Conservation (phyloP, 2,888 invertebrate genomes). For the Hydrotaea diabolus region DNA sequence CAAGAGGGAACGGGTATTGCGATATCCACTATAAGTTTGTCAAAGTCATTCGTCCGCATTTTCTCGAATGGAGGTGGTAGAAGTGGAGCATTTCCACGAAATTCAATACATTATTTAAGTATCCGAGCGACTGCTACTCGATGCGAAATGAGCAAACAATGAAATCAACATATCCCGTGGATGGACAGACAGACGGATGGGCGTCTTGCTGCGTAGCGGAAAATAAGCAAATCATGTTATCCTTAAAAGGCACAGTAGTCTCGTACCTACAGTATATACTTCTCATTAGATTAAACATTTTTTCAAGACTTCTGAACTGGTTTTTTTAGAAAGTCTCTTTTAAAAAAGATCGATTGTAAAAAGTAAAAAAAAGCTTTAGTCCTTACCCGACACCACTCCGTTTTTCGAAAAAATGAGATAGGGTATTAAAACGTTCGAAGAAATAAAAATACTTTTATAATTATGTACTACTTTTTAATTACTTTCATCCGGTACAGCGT, state of each 20-base stretch:
- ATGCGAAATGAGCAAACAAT: conserved; percentile 12
- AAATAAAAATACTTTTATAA: too few relatives aligned
- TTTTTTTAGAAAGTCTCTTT: too few relatives aligned
- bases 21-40: conserved; percentile 58
- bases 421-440: too few relatives aligned
- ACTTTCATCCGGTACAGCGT: too few relatives aligned
- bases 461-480: too few relatives aligned
- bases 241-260: conserved; percentile 47
- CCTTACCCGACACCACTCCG: too few relatives aligned
- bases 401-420: too few relatives aligned
- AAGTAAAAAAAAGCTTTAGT: too few relatives aligned
- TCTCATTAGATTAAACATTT: not conserved
- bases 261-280: not conserved
- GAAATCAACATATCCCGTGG: not conserved
- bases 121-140: not conserved
- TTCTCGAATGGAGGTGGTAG: conserved; percentile 58
- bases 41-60: conserved; percentile 65
- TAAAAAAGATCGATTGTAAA: too few relatives aligned
- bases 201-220: conserved; percentile 62
- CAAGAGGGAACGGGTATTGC: not conserved
- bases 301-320: too few relatives aligned
- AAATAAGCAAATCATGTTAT: conserved; percentile 59
- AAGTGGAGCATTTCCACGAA: conserved; percentile 48
- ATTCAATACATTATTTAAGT: conserved; percentile 41
- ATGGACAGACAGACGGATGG: too few relatives aligned